Evolutionary conservation across 2,888 invertebrate genomes (phyloP).

Genomic region (Drosophila neutralis): DNA sequence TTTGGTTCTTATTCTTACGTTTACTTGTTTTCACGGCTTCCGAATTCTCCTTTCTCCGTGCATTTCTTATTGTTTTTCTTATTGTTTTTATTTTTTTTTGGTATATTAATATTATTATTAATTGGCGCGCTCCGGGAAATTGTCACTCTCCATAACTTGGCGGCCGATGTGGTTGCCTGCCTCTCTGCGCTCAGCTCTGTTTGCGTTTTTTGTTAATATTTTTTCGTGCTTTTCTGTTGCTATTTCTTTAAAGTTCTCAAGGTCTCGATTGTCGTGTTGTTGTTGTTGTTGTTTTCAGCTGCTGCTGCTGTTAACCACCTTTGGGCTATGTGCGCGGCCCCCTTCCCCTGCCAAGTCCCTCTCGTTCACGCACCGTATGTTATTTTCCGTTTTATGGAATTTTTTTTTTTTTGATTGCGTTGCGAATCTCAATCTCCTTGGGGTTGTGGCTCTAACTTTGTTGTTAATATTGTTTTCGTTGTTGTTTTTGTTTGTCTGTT

Average conservation of each 20-base stretch:
- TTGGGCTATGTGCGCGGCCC: conserved; percentile 50
- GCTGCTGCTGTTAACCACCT: conserved; percentile 56
- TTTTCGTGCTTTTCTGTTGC: conserved; percentile 50
- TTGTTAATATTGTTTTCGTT: conserved; percentile 49
- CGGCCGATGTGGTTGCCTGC: conserved; percentile 29
- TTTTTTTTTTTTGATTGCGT: conserved; percentile 74
- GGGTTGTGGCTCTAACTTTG: conserved; percentile 52
- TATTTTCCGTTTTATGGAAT: conserved; percentile 58
- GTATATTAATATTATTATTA: conserved; percentile 38
- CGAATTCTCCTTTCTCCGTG: conserved; percentile 39
- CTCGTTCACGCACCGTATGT: conserved; percentile 58
- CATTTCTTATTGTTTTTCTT: conserved; percentile 31
- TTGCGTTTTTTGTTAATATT: conserved; percentile 57
- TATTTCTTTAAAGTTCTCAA: conserved; percentile 75
- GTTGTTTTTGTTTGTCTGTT: conserved; percentile 42
- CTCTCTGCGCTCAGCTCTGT: conserved; percentile 45
- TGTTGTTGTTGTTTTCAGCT: conserved; percentile 31
- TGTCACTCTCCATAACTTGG: conserved; percentile 77
- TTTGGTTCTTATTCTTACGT: conserved; percentile 56
- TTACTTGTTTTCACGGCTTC: conserved; percentile 34
- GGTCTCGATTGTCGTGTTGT: conserved; percentile 66
- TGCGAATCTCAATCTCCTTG: conserved; percentile 73
- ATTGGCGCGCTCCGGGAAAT: conserved; percentile 66
- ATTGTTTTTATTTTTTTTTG: conserved; percentile 13
- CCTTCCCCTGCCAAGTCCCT: conserved; percentile 19